These are phyloP conservation scores for Glossophaga mutica DNA, from an alignment of 2,797 vertebrate species.

Conservation along the genomic window DNA sequence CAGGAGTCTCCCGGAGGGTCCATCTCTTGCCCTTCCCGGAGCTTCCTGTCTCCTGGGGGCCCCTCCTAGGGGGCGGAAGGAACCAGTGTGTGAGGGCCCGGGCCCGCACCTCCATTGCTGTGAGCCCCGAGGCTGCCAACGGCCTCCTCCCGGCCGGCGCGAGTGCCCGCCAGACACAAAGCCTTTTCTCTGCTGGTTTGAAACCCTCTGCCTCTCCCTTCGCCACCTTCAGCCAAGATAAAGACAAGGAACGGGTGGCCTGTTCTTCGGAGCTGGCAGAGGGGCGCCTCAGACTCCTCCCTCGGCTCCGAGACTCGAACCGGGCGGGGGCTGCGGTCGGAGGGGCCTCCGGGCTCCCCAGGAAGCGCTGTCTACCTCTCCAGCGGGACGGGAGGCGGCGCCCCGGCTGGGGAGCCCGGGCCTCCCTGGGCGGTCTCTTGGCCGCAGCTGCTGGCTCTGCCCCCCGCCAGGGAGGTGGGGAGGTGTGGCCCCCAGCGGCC, in stretches of 20 bases:
- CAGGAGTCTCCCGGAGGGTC: not conserved
- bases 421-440: not conserved
- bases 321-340: not conserved
- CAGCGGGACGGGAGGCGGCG: fast-evolving
- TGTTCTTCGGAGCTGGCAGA: not conserved
- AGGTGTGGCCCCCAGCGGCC: not conserved
- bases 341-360: not conserved
- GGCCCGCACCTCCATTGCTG: fast-evolving
- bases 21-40: not conserved
- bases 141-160: not conserved
- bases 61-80: not conserved
- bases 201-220: not conserved
- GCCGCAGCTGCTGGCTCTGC: not conserved
- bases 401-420: not conserved
- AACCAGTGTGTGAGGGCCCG: not conserved
- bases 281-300: not conserved
- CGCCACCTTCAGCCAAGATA: not conserved
- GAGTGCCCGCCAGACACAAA: not conserved
- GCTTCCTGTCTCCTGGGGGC: not conserved
- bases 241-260: not conserved
- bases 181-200: not conserved
- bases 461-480: not conserved
- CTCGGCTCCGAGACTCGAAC: not conserved
- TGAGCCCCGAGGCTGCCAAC: not conserved
- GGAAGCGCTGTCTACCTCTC: not conserved